These are phyloP conservation scores for Trematocara macrostoma DNA, from an alignment of 2,113 vertebrate genomes.

Conservation along the genomic window DNA sequence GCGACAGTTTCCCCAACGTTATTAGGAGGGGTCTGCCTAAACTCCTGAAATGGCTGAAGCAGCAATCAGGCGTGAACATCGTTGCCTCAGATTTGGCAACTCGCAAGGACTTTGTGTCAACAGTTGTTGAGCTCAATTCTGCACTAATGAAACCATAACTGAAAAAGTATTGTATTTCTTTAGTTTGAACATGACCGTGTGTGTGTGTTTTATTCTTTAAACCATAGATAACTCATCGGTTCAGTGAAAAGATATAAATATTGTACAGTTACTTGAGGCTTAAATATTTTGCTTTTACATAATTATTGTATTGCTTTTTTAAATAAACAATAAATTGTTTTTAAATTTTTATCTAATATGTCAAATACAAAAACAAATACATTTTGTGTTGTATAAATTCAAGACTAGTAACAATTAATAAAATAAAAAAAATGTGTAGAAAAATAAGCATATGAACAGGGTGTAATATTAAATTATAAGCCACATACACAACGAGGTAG, in stretches of 20 bases:
- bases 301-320: background rate
- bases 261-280: background rate
- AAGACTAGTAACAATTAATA: background rate
- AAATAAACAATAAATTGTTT: background rate
- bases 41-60: constrained; percentile 24
- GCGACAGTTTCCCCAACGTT: background rate
- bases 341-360: background rate
- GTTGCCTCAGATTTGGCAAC: constrained; percentile 51
- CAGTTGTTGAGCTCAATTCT: constrained; percentile 26
- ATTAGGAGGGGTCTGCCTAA: background rate
- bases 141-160: background rate
- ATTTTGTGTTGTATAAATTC: background rate
- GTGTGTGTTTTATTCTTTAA: background rate
- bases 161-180: background rate
- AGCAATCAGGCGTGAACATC: constrained; percentile 7
- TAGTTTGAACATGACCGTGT: background rate
- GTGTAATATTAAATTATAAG: background rate
- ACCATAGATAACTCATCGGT: background rate
- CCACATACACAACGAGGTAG: background rate
- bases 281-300: background rate
- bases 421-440: background rate
- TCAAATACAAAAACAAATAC: background rate
- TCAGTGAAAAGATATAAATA: background rate
- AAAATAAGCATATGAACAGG: background rate
- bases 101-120: constrained; percentile 12